Evolutionary conservation across 2,888 invertebrate species (phyloP), one percentile per base, ranked within the genome.

Genomic region (Mellilla xanthometata): DNA sequence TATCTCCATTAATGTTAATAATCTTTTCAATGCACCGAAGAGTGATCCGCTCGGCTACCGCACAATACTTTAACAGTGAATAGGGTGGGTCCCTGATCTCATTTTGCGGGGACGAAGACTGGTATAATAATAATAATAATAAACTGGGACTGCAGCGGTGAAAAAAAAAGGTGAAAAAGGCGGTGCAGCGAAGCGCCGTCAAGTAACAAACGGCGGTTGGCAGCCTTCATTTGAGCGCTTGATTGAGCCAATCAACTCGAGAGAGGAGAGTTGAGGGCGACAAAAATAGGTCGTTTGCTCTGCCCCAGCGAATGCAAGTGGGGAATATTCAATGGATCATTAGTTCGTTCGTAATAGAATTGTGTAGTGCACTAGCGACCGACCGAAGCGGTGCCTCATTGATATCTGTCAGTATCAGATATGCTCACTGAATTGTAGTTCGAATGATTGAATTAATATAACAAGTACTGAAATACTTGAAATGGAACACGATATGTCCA

Each of bases 271-370:
- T 46, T 49, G 36, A 58, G 58, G 55, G 61, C 52, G 62, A 61
- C 60, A 61, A 65, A 71, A 67, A 60, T 73, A 65, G 71, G 72
- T 65, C 71, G 53, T 56, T 59, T 55, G 49, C 24, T 39, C 38
- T 31, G 49, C 29, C 56, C 51, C 59, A 53, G 34, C 60, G 62
- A 68, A 65, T 68, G 63, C 69, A 13, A 13, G 24, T 19, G n/a
- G 19, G 24, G 19, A 22, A 22, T 28, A 34, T 28, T 39, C 13
- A 7, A 24, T n/a, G 31, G 5, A 9, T 19, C 24, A n/a, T 24
- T 24, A 24, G 24, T 7, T 24, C 24, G 24, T 24, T 6, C 15
- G 15, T 19, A 19, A 19, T 19, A 19, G 15, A 19, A 19, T 19
- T 19, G 15, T 19, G 15, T 19, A 19, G 15, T 19, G 15, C 15